Conservation (phyloP, 2,888 invertebrate species). For the Dryobota labecula region DNA sequence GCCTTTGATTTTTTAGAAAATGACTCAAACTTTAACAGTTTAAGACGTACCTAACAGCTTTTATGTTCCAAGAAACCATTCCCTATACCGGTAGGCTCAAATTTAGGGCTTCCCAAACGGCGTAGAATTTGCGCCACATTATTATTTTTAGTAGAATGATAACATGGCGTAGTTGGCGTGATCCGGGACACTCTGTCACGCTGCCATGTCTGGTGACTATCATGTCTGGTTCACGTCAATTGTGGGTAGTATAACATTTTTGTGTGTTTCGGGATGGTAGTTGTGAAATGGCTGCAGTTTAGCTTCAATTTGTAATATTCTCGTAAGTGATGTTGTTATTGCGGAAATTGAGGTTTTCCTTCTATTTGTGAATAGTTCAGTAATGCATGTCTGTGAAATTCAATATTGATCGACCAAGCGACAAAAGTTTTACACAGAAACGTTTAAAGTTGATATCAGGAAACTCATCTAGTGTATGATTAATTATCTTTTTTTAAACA, state of each 20-base stretch:
- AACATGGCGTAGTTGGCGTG: conserved; percentile 53
- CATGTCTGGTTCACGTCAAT: conserved; percentile 21
- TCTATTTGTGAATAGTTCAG: conserved; percentile 13
- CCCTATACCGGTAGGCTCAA: neutral
- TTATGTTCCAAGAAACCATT: conserved; percentile 7
- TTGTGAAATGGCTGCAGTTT: conserved; percentile 13
- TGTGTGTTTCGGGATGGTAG: conserved; percentile 18
- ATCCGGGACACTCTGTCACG: conserved; percentile 38
- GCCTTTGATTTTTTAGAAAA: neutral
- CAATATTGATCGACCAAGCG: neutral
- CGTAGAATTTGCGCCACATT: conserved; percentile 17
- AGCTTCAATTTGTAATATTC: neutral
- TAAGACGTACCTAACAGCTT: neutral
- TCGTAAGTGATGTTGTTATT: conserved; percentile 12
- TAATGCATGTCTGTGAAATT: neutral
- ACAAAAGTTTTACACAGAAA: neutral
- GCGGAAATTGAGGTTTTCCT: conserved; percentile 20
- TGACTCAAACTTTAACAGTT: neutral
- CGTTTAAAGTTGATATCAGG: no score
- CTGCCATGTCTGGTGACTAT: conserved; percentile 46
- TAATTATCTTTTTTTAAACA: no score
- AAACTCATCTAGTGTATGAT: neutral
- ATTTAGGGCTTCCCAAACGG: conserved; percentile 3
- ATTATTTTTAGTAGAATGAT: conserved; percentile 42
- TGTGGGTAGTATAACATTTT: conserved; percentile 31